Evolutionary conservation across 2,113 vertebrate species (phyloP).

Genomic region (Gymnorhina tibicen): DNA sequence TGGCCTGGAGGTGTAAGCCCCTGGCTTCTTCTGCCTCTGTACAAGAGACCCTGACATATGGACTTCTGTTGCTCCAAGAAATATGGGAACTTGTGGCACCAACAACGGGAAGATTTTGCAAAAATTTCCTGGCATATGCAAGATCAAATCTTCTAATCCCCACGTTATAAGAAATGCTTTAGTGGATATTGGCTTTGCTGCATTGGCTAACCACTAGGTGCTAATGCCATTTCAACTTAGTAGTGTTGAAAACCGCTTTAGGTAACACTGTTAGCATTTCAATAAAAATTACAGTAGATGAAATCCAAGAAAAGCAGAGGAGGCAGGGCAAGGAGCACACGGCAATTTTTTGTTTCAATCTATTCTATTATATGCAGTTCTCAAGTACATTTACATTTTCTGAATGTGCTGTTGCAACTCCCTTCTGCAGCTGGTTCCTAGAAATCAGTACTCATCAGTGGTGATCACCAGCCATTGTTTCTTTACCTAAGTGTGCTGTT

Average conservation of each 20-base stretch:
- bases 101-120: neutral
- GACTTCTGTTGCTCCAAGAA: neutral
- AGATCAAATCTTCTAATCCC: neutral
- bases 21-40: neutral
- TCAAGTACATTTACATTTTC: neutral
- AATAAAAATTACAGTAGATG: neutral
- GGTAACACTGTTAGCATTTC: neutral
- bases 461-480: neutral
- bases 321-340: neutral
- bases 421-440: conserved; percentile 10
- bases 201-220: neutral
- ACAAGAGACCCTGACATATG: neutral
- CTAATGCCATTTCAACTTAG: neutral
- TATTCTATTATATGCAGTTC: neutral
- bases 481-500: neutral
- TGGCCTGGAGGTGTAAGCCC: neutral
- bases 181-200: neutral
- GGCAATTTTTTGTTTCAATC: neutral
- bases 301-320: conserved; percentile 4
- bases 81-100: neutral
- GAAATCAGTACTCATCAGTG: neutral
- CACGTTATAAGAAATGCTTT: neutral
- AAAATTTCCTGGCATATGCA: conserved; percentile 13
- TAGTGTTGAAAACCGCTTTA: neutral
- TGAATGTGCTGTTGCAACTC: neutral